phyloP scores from a whole-genome alignment of 2,888 invertebrate species.

The Ischnus inquisitorius region DNA sequence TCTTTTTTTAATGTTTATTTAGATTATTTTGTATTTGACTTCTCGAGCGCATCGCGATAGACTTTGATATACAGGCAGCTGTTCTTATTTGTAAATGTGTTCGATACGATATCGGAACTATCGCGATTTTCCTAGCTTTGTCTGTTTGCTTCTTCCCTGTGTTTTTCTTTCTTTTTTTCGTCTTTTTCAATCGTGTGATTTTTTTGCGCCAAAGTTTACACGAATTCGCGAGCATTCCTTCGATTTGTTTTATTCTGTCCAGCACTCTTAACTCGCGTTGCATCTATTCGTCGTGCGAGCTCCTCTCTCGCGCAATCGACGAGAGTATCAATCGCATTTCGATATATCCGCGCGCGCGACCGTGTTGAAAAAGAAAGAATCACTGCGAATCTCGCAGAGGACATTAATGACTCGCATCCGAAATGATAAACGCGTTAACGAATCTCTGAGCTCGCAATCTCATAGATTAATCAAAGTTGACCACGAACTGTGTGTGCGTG shows the following conservation, averaged over 20 bases:
- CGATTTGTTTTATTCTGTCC: slow-evolving; percentile 56
- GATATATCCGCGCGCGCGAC: slow-evolving; percentile 30
- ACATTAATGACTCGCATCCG: slow-evolving; percentile 9
- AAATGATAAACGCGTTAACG: slow-evolving; percentile 24
- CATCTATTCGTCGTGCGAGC: slow-evolving; percentile 28
- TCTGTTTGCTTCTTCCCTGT: neutral
- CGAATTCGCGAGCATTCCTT: slow-evolving; percentile 66
- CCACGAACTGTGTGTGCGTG: slow-evolving; percentile 40
- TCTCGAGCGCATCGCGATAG: slow-evolving; percentile 56
- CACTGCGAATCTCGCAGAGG: slow-evolving; percentile 39
- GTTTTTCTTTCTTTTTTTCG: slow-evolving; percentile 24
- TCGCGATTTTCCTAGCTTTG: slow-evolving; percentile 27
- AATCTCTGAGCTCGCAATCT: slow-evolving; percentile 53
- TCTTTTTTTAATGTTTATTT: slow-evolving; percentile 19
- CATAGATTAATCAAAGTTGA: slow-evolving; percentile 49
- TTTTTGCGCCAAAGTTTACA: slow-evolving; percentile 35
- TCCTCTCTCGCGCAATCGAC: slow-evolving; percentile 6
- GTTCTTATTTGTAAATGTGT: slow-evolving; percentile 65
- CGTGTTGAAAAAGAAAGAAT: slow-evolving; percentile 35
- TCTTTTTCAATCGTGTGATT: slow-evolving; percentile 24
- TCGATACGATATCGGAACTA: slow-evolving; percentile 38
- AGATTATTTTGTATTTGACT: slow-evolving; percentile 24
- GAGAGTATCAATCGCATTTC: slow-evolving; percentile 41
- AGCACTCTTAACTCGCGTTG: slow-evolving; percentile 39
- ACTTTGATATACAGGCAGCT: slow-evolving; percentile 63